A percentile compares a stretch with the other conserved stretches of the same genome.
Evolutionary conservation across 2,888 invertebrate genomes (phyloP).

Genomic region (Drosophila mimetica): DNA sequence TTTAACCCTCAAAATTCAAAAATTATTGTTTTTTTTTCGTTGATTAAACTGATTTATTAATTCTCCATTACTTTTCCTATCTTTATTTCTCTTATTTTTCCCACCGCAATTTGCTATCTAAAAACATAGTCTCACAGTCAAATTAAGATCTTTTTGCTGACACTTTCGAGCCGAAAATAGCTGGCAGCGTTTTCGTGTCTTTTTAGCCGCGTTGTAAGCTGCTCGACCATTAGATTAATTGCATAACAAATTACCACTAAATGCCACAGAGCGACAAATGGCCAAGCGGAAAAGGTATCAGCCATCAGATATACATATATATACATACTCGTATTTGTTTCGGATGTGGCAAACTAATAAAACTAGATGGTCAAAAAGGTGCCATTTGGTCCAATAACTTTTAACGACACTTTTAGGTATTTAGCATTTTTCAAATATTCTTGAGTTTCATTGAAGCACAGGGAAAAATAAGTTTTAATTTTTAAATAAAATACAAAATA

Average conservation of each 20-base stretch:
- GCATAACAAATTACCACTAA: slow-evolving; percentile 42
- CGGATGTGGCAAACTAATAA: slow-evolving; percentile 10
- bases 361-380: slow-evolving; percentile 2
- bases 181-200: slow-evolving; percentile 17
- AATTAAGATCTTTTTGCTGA: slow-evolving; percentile 23
- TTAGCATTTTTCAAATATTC: background rate
- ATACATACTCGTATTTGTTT: background rate
- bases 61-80: background rate
- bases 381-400: slow-evolving; percentile 6
- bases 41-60: background rate
- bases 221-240: slow-evolving; percentile 39
- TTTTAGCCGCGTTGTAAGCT: slow-evolving; percentile 14
- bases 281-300: slow-evolving; percentile 30
- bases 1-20: too few species aligned
- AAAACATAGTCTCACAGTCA: background rate
- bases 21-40: too few species aligned
- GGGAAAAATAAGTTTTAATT: background rate
- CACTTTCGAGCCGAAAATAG: slow-evolving; percentile 12
- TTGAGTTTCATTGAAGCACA: background rate
- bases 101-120: background rate
- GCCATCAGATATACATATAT: slow-evolving; percentile 1
- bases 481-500: too few species aligned
- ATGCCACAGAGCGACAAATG: slow-evolving; percentile 12
- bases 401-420: background rate
- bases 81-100: background rate